Evolutionary conservation across 2,797 vertebrate species (phyloP), one percentile per base, ranked within the genome.

Genomic region (Anolis apletophallus): DNA sequence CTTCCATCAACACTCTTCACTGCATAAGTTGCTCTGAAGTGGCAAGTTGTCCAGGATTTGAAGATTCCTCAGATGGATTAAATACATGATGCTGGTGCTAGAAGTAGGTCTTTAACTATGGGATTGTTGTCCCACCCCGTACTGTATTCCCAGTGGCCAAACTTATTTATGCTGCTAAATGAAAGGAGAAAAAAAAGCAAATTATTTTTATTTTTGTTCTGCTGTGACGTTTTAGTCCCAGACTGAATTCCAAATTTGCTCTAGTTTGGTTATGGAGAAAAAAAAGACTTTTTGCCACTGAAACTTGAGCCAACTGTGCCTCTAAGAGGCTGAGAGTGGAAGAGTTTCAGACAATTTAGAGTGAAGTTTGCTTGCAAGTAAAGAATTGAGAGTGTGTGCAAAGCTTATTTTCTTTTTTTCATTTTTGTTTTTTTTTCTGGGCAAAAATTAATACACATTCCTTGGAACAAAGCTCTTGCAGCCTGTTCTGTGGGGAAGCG

Each of bases 201-300:
- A 97, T 95, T 96, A 96, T 96, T 97, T 96, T 97, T 97, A 96
- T 96, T 97, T 96, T 94, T 98, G 97, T 98, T 97, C 98, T 98
- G 98, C 98, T 99, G 99, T 98, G 99, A 99, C 99, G 98, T 99
- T 99, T 99, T 99, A 99, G 98, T 99, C 98, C 98, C 99, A 99
- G 98, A 98, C 97, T 97, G 98, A 99, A 98, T 98, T 98, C 98
- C 98, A 98, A 98, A 98, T 97, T 97, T 98, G 97, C 97, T 98
- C 97, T 98, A 97, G 98, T 99, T 98, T 98, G 97, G 97, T 97
- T 96, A 97, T 95, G 95, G 95, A 97, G 95, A 96, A 96, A 94
- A 91, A 87, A 87, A 57, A 92, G 94, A 91, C 92, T 94, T 96
- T 98, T 98, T 98, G 98, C 98, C 98, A 98, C 98, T 98, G 98